These are phyloP conservation scores for Cervus canadensis DNA, from an alignment of 2,113 vertebrate species.

Conservation along the genomic window DNA sequence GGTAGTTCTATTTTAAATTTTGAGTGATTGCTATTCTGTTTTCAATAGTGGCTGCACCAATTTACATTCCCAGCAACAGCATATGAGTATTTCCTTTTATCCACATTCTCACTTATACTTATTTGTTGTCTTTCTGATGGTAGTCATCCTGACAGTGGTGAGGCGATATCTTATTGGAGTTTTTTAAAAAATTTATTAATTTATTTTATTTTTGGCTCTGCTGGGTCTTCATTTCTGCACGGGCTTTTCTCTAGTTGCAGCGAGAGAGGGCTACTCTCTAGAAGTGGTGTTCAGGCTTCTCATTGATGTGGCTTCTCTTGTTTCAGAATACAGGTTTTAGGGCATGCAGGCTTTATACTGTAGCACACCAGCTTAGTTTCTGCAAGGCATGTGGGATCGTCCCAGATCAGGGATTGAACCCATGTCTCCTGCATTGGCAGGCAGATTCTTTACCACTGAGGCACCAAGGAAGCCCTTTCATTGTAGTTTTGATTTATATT, in stretches of 20 bases:
- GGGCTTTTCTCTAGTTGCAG: background rate
- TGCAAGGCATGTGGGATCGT: background rate
- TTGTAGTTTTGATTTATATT: background rate
- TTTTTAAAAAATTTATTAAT: background rate
- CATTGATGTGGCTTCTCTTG: background rate
- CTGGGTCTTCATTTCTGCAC: background rate
- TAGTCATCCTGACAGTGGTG: background rate
- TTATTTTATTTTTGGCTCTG: background rate
- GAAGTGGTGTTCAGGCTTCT: background rate
- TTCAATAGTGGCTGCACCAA: background rate
- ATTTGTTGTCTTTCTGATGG: background rate
- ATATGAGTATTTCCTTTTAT: background rate
- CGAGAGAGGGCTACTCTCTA: background rate
- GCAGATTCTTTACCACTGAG: background rate
- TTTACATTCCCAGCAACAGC: background rate
- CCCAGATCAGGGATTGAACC: background rate
- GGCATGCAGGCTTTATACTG: background rate
- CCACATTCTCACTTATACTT: background rate
- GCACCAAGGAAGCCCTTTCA: background rate
- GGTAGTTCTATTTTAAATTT: background rate
- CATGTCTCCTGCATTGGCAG: background rate
- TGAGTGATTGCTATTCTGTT: background rate
- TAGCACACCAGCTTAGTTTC: accelerated
- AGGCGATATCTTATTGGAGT: background rate
- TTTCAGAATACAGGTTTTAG: background rate